These are phyloP conservation scores for Cynopterus brachyotis DNA, from an alignment of 2,113 vertebrate genomes.

Conservation along the genomic window DNA sequence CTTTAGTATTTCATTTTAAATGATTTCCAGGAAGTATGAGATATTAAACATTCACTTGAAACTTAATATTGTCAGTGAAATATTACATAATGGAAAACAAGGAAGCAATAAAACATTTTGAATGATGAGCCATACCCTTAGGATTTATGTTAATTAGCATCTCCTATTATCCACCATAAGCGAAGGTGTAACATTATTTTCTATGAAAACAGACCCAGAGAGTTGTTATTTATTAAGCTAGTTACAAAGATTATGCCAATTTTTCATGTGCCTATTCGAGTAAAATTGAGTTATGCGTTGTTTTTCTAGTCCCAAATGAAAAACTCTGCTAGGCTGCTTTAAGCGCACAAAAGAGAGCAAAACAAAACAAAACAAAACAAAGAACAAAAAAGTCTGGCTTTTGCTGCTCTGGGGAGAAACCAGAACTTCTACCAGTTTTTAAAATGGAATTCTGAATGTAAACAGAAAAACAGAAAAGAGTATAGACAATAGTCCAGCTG, in stretches of 20 bases:
- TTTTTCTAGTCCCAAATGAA: conserved; percentile 38
- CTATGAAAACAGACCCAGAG: background rate
- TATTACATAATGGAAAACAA: background rate
- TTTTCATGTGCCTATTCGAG: conserved; percentile 6
- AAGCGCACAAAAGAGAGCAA: background rate
- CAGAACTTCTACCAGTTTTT: background rate
- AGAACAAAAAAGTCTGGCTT: background rate
- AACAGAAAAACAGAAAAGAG: background rate
- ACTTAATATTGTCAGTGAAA: conserved; percentile 29
- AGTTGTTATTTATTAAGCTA: conserved; percentile 14
- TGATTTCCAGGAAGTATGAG: background rate
- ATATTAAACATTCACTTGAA: conserved; percentile 21
- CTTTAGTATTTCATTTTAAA: conserved; percentile 38
- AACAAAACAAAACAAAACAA: background rate
- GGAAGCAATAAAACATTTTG: conserved; percentile 47
- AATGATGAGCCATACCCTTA: conserved; percentile 32
- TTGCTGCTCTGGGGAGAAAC: background rate
- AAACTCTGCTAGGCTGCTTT: conserved; percentile 32
- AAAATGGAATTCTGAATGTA: conserved; percentile 24
- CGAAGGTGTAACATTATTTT: conserved; percentile 41
- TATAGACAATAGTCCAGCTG: background rate
- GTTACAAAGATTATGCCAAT: conserved; percentile 18
- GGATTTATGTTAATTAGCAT: conserved; percentile 23
- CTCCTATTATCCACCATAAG: background rate
- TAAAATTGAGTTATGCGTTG: background rate